phyloP scores from a whole-genome alignment of 2,113 vertebrate genomes.

The Bos taurus region ARS-UCD2.0 NC_037340.1:81870001-81870500 shows the following conservation, averaged over 20 bases:
- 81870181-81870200: not conserved
- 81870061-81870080: slow-evolving; percentile 10
- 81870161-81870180: not conserved
- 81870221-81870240: not conserved
- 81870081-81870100: not conserved
- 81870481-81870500: fast-evolving
- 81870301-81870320: not conserved
- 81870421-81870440: not conserved
- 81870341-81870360: not conserved
- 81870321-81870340: not conserved
- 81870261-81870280: not conserved
- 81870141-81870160: not conserved
- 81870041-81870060: not conserved
- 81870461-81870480: too few relatives aligned
- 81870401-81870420: not conserved
- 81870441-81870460: not conserved
- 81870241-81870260: not conserved
- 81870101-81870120: not conserved
- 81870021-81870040: not conserved
- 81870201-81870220: not conserved
- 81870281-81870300: not conserved
- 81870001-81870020: not conserved
- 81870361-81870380: not conserved
- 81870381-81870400: not conserved
- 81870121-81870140: not conserved